These are phyloP conservation scores for Disparrhopalites patrizii DNA, from an alignment of 2,888 invertebrate species.

Conservation along the genomic window DNA sequence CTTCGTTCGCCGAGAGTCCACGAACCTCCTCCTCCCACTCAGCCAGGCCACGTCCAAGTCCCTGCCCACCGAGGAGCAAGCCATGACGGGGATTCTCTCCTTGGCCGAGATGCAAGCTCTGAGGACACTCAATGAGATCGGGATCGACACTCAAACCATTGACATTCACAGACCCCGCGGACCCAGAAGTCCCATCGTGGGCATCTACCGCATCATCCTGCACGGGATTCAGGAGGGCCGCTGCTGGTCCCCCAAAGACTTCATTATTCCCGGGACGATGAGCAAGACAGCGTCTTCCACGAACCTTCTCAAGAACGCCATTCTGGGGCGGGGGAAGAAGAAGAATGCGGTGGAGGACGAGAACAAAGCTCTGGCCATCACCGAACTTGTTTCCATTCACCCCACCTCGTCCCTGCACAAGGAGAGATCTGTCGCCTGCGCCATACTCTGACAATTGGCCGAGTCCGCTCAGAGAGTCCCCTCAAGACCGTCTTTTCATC, in stretches of 20 bases:
- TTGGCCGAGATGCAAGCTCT: conserved; percentile 56
- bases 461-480: no score
- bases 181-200: conserved; percentile 63
- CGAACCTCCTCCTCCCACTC: conserved; percentile 29
- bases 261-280: conserved; percentile 13
- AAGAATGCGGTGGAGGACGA: background rate
- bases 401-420: no score
- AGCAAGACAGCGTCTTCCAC: conserved; percentile 13
- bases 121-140: conserved; percentile 57
- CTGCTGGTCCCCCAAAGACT: conserved; percentile 32
- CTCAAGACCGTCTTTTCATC: no score
- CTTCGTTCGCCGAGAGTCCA: conserved; percentile 33
- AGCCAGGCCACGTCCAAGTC: conserved; percentile 32
- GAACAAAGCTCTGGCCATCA: background rate
- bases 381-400: no score
- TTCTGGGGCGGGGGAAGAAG: background rate
- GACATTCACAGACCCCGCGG: conserved; percentile 58
- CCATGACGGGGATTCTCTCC: conserved; percentile 32
- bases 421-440: no score
- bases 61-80: conserved; percentile 37
- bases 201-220: conserved; percentile 67
- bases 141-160: conserved; percentile 57
- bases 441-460: no score
- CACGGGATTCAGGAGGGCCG: conserved; percentile 51
- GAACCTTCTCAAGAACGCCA: conserved; percentile 4